Evolutionary conservation across 2,113 vertebrate species (phyloP).

Genomic region (Trogon melanurus): DNA sequence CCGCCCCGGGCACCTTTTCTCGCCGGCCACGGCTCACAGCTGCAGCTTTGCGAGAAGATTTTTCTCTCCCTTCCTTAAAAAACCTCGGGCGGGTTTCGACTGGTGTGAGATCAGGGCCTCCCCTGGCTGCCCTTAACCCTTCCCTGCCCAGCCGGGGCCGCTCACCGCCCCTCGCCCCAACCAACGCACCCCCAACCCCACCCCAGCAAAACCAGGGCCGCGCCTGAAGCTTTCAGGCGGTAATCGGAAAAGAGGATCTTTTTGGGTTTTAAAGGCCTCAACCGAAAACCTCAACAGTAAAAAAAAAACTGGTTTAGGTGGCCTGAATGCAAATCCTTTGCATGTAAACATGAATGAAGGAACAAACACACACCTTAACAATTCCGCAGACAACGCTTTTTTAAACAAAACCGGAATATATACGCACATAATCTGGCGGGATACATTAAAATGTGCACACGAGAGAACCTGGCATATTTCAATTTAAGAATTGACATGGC

Average conservation of each 20-base stretch:
- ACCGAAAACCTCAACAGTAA: no score
- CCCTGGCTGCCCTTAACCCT: no score
- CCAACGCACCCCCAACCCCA: no score
- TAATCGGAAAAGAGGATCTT: not conserved
- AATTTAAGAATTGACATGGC: not conserved
- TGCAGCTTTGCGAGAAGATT: no score
- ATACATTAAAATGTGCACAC: not conserved
- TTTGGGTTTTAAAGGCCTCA: no score
- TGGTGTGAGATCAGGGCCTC: no score
- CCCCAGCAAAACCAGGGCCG: accelerated
- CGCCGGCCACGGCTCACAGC: no score
- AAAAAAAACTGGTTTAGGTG: not conserved
- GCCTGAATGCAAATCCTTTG: not conserved
- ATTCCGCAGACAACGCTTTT: not conserved
- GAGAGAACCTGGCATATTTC: not conserved
- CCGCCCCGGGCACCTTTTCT: no score
- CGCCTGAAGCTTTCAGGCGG: not conserved
- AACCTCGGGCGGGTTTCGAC: no score
- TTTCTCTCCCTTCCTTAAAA: not conserved
- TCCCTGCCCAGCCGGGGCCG: no score
- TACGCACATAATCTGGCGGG: not conserved
- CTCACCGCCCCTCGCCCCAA: no score
- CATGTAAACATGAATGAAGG: not conserved
- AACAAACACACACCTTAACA: not conserved
- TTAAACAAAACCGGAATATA: not conserved